Base-by-base conservation (phyloP, 2,888 invertebrate species). In the Leuctra nigra region DNA sequence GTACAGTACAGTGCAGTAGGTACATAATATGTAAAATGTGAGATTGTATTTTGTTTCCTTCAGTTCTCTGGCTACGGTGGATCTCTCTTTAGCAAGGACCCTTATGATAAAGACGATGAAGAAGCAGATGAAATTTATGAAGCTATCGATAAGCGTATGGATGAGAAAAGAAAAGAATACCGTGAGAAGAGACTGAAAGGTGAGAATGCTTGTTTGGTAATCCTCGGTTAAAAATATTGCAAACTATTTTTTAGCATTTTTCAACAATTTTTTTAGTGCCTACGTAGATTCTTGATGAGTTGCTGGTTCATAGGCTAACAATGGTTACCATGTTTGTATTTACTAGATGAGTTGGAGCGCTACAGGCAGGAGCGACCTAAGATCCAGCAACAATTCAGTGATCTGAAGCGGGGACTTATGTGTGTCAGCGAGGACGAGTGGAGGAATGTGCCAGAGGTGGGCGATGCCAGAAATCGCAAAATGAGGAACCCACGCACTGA, bases 81-180 rank as follows among this genome's bases (percentile, higher is more conserved):
- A 1, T 96, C 96, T n/a, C 75, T 99, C 29, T 99, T 99, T 70
- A 92, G 93, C 47, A 99, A 98, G 79, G 99, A 99, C 80, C 99
- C 99, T 0, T 99, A 99, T 71, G 99, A 99, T 70, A 98, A 99
- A 78, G 99, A 99, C 72, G 99, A 99, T 72, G 98, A 98, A 65
- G 99, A 99, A 76, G 99, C 99, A 0, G 99, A 99, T 77, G 90
- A 91, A 9, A 96, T 99, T 64, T 99, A 99, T 72, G 95, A 97
- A 71, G 93, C 93, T 2, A 95, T 99, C 66, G 99, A 99, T 69
- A 93, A 95, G 69, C 78, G 99, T 62, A 98, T 99, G 94, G 99
- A 99, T 72, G 99, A 99, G 68, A 95, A 97, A 68, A 80, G 99
- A 18, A 96, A 95, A 70, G 98, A 99, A 68, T 93, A 98, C 66